phyloP scores from a whole-genome alignment of 2,797 vertebrate species.

The Rhynchonycteris naso region DNA sequence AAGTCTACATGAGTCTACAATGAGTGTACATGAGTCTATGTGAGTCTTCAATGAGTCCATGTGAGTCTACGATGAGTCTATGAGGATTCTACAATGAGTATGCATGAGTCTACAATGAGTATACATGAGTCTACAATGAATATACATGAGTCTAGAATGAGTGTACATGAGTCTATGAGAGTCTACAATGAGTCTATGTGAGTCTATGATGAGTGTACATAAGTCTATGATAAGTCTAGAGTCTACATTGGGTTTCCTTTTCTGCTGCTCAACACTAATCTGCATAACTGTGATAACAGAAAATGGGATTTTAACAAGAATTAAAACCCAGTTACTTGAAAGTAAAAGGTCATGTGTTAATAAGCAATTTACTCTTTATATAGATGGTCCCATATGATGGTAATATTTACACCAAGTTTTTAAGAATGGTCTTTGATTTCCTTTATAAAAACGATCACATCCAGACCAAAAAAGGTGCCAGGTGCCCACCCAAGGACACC shows the following conservation, averaged over 20 bases:
- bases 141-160: too few relatives aligned
- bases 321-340: not conserved
- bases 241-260: not conserved
- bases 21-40: too few relatives aligned
- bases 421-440: not conserved
- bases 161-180: too few relatives aligned
- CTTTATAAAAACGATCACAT: not conserved
- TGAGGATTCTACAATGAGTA: not conserved
- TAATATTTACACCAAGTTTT: not conserved
- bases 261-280: not conserved
- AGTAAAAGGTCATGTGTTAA: not conserved
- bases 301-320: not conserved
- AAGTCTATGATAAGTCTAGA: accelerated
- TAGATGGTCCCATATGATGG: not conserved
- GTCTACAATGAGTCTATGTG: not conserved
- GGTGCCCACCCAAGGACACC: accelerated
- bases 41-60: too few relatives aligned
- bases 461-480: not conserved
- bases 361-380: not conserved
- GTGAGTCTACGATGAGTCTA: not conserved
- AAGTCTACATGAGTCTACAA: too few relatives aligned
- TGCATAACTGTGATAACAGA: not conserved
- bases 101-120: too few relatives aligned
- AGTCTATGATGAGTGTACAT: too few relatives aligned
- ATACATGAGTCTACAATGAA: not conserved